A percentile compares a stretch with the other conserved stretches of the same genome.
Conservation (phyloP, 2,797 vertebrate genomes). For the Characodon lateralis region DNA sequence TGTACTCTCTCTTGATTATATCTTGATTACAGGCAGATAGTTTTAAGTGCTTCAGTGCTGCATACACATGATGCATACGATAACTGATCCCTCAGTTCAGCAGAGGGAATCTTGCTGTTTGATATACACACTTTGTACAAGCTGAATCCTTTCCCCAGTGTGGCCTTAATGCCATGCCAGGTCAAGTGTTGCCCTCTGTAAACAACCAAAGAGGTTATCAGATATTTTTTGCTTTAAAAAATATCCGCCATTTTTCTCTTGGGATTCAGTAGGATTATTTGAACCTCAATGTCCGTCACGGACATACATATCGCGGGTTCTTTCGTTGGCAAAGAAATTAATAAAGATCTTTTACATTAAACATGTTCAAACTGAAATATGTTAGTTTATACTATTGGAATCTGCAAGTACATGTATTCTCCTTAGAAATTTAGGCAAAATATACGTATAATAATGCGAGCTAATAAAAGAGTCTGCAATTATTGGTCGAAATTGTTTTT, state of each 20-base stretch:
- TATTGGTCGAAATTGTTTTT: conserved; percentile 31
- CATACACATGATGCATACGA: conserved; percentile 30
- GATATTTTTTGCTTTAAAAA: conserved; percentile 19
- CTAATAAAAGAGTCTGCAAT: conserved; percentile 29
- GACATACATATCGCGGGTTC: conserved; percentile 19
- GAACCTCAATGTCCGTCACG: conserved; percentile 16
- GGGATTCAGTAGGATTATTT: conserved; percentile 21
- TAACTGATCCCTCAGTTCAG: conserved; percentile 60
- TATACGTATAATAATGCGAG: conserved; percentile 30
- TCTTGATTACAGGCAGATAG: conserved; percentile 26
- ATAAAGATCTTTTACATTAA: conserved; percentile 30
- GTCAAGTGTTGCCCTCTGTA: conserved; percentile 30
- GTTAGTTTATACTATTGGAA: conserved; percentile 42
- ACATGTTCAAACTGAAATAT: not conserved
- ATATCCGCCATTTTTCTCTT: conserved; percentile 33
- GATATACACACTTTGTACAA: conserved; percentile 52
- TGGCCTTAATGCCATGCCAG: conserved; percentile 42
- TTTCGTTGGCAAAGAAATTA: conserved; percentile 1
- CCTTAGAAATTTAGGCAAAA: not conserved
- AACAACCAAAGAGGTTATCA: conserved; percentile 20
- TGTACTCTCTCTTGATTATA: conserved; percentile 14
- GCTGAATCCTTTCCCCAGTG: conserved; percentile 47
- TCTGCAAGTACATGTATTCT: conserved; percentile 1
- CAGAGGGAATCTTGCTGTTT: conserved; percentile 45
- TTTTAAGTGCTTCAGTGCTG: conserved; percentile 38